Evolutionary conservation across 2,888 invertebrate genomes (phyloP).

Genomic region (Omphaloscelis lunosa): DNA sequence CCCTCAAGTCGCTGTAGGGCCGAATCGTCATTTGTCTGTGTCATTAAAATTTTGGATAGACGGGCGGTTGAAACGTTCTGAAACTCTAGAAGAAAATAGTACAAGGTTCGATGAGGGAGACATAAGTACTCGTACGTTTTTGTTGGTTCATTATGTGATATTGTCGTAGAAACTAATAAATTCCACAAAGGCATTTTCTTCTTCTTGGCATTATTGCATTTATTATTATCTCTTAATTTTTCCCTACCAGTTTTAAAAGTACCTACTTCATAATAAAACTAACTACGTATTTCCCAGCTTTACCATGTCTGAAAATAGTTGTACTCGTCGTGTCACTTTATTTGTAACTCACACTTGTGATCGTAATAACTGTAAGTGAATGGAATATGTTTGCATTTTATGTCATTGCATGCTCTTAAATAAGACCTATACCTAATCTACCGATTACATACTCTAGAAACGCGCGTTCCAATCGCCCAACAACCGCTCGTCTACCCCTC

Average conservation of each 20-base stretch:
- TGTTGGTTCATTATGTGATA: neutral
- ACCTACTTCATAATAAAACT: neutral
- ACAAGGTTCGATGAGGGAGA: neutral
- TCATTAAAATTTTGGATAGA: conserved; percentile 74
- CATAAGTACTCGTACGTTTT: neutral
- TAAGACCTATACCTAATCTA: neutral
- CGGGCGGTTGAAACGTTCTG: conserved; percentile 70
- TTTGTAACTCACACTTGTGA: neutral
- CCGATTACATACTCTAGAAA: neutral
- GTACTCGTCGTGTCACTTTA: neutral
- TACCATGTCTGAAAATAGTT: neutral
- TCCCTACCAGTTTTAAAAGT: neutral
- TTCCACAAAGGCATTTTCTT: neutral
- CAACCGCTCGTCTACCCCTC: conserved; percentile 71
- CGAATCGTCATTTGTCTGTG: conserved; percentile 86
- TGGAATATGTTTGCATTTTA: neutral
- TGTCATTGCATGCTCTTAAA: neutral
- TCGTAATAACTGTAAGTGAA: neutral
- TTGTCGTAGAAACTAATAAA: neutral
- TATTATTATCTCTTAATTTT: neutral
- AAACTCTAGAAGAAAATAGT: neutral
- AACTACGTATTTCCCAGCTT: neutral
- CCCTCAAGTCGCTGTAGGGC: conserved; percentile 81
- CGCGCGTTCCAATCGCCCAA: conserved; percentile 53
- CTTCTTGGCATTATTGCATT: neutral